These are phyloP conservation scores for Papilio protenor DNA, from an alignment of 2,888 invertebrate genomes.

Conservation along the genomic window DNA sequence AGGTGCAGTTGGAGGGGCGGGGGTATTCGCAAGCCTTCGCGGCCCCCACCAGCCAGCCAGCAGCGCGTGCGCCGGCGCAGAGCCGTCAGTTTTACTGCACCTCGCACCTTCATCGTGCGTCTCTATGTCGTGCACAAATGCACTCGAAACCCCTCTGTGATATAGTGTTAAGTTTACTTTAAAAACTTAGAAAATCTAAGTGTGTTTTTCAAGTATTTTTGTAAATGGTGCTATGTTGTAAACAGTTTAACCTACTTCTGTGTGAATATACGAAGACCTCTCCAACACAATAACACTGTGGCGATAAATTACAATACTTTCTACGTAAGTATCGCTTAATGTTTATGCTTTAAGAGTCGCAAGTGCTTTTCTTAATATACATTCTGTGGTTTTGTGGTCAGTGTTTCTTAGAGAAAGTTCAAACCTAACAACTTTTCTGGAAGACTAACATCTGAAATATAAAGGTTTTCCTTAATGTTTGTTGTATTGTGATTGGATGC, in stretches of 20 bases:
- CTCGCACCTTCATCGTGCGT: constrained; percentile 63
- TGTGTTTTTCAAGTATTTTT: constrained; percentile 45
- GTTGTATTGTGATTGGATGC: constrained; percentile 7
- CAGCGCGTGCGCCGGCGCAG: constrained; percentile 67
- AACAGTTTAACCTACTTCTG: constrained; percentile 4
- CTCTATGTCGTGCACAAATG: constrained; percentile 66
- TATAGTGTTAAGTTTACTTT: constrained; percentile 78
- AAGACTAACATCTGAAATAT: neutral
- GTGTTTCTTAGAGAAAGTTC: constrained; percentile 43
- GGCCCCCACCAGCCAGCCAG: constrained; percentile 51
- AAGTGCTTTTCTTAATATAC: constrained; percentile 14
- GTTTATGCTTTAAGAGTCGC: constrained; percentile 21
- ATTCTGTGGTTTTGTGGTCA: constrained; percentile 28
- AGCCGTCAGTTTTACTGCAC: constrained; percentile 62
- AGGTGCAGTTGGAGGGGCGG: constrained; percentile 56
- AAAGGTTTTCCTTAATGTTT: neutral
- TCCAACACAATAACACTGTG: constrained; percentile 39
- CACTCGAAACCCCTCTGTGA: constrained; percentile 77
- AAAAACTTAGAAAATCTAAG: constrained; percentile 60
- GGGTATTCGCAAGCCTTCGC: constrained; percentile 80
- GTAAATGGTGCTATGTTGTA: constrained; percentile 40
- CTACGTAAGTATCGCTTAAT: constrained; percentile 34
- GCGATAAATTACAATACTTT: constrained; percentile 33
- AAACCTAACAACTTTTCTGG: too few relatives aligned
- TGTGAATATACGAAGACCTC: constrained; percentile 33